phyloP scores from a whole-genome alignment of 1,140 invertebrate genomes.

The Popillia japonica region DNA sequence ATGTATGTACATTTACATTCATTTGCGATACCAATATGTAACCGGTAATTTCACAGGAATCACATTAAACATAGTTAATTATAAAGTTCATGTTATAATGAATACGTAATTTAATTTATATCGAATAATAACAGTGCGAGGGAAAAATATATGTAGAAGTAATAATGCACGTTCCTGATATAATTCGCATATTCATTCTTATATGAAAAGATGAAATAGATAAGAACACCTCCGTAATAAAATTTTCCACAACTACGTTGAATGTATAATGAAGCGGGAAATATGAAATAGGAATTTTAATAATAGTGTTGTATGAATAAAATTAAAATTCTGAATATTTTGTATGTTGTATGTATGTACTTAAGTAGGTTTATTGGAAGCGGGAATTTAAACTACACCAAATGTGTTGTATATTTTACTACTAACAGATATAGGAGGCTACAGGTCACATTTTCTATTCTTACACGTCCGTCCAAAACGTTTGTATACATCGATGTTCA shows the following conservation, averaged over 20 bases:
- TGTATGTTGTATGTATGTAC: too few species aligned
- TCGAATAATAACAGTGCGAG: not conserved
- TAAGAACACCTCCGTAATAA: not conserved
- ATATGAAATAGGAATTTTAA: slow-evolving; percentile 2
- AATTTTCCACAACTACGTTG: not conserved
- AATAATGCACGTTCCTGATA: not conserved
- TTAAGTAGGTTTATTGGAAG: too few species aligned
- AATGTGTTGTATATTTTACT: too few species aligned
- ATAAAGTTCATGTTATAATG: not conserved
- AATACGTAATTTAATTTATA: slow-evolving; percentile 4
- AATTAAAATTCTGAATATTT: too few species aligned
- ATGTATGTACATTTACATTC: too few species aligned
- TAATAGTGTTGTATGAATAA: too few species aligned
- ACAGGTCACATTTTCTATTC: too few species aligned
- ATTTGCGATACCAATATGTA: too few species aligned
- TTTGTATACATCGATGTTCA: too few species aligned
- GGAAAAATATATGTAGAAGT: not conserved
- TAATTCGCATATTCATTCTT: not conserved
- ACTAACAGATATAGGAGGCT: too few species aligned
- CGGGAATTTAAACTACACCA: too few species aligned
- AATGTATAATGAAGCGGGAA: not conserved
- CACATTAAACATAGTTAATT: not conserved
- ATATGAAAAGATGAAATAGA: not conserved
- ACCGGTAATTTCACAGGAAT: not conserved
- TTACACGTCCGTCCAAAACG: too few species aligned